Evolutionary conservation across 2,113 vertebrate genomes (phyloP), one percentile per base, ranked within the genome.

Genomic region (Clarias batrachus): DNA sequence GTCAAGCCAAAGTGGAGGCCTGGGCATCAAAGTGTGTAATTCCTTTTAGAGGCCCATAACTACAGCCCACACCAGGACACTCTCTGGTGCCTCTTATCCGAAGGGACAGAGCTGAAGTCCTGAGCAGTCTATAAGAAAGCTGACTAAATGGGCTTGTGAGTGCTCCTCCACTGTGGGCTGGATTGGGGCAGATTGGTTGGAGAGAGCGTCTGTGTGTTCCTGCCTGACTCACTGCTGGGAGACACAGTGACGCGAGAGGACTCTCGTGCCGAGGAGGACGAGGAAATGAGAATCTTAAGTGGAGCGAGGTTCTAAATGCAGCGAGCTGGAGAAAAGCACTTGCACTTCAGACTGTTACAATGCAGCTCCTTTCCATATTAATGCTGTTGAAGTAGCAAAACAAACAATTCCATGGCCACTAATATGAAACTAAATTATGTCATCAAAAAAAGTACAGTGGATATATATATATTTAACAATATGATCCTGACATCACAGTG

Each of bases 21-120:
- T 57, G 63, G 83, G 70, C 78, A 87, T 89, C 83, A 85, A 87
- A 85, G 85, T 83, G 83, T 81, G 81, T 85, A 25, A 74, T 84
- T 77, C 81, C 71, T 87, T 85, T 85, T 79, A 82, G 79, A 74
- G 81, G 74, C 86, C 74, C 52, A 59, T 84, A 89, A 77, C 83
- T 56, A 66, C 83, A 63, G 79, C 79, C 68, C 41, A 65, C 48
- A 78, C 73, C 3, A 25, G 83, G 79, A 84, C 85, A n/a, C 80
- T 82, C 33, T 80, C 21, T 79, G 59, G 78, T 62, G 78, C 78
- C 78, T 87, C 86, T 89, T 78, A 89, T 89, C 79, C 13, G 60
- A 85, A 65, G 63, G 87, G 88, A 89, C 88, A 59, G 71, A 54
- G 60, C 33, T 82, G 79, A 30, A 85, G 60, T 87, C 83, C 78